phyloP scores from a whole-genome alignment of 2,888 invertebrate genomes.

The Lasioglossum zephyrum region DNA sequence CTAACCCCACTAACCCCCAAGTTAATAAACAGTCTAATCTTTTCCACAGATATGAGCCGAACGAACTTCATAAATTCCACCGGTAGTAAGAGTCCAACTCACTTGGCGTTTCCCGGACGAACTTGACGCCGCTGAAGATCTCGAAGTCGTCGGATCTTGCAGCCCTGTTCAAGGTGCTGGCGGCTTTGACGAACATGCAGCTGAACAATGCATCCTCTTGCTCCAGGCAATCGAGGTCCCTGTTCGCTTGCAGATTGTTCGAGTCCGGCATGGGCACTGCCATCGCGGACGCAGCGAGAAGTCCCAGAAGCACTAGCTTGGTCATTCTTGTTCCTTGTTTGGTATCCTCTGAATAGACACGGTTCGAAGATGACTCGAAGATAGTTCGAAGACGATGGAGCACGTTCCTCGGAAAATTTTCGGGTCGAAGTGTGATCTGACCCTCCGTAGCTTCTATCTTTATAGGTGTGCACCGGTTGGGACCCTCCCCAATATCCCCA shows the following conservation, averaged over 20 bases:
- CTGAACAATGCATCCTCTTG: slow-evolving; percentile 85
- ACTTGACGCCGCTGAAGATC: slow-evolving; percentile 86
- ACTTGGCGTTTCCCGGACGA: slow-evolving; percentile 84
- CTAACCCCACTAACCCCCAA: background rate
- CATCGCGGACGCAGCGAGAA: slow-evolving; percentile 79
- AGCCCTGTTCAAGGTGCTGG: slow-evolving; percentile 86
- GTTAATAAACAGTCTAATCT: background rate
- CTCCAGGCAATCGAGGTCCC: slow-evolving; percentile 78
- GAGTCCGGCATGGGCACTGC: slow-evolving; percentile 80
- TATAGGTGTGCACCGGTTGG: slow-evolving; percentile 78
- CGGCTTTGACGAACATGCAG: slow-evolving; percentile 87
- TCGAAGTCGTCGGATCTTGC: slow-evolving; percentile 86
- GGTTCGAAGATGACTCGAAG: background rate
- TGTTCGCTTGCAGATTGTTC: slow-evolving; percentile 22
- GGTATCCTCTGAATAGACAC: slow-evolving; percentile 11
- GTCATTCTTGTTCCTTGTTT: slow-evolving; percentile 79
- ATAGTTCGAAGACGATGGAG: slow-evolving; percentile 28
- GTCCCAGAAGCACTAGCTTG: slow-evolving; percentile 81
- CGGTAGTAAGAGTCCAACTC: slow-evolving; percentile 62
- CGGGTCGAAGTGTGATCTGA: slow-evolving; percentile 82
- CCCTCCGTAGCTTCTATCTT: slow-evolving; percentile 82
- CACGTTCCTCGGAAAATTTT: slow-evolving; percentile 79
- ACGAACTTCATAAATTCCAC: background rate
- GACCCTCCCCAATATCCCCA: slow-evolving; percentile 76
- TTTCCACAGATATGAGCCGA: background rate